Conservation (phyloP, 1,140 invertebrate species). For the Caenorhabditis briggsae region DNA sequence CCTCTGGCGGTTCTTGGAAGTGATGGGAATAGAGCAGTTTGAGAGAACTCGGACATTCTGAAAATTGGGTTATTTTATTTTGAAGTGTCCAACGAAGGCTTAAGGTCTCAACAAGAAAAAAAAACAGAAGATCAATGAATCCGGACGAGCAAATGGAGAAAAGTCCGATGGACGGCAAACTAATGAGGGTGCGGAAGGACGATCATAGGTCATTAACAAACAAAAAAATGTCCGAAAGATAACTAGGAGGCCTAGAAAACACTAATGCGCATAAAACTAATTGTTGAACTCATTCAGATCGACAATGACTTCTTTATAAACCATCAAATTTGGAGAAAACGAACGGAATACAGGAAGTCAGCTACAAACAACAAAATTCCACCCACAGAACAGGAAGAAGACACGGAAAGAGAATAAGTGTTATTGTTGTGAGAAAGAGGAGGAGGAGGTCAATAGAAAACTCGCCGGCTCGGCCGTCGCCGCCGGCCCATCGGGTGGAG, state of each 20-base stretch:
- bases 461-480: not conserved
- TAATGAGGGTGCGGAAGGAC: slow-evolving; percentile 26
- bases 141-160: not conserved
- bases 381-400: not conserved
- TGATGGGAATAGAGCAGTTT: slow-evolving; percentile 35
- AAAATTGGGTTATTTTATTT: not conserved
- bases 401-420: not conserved
- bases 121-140: slow-evolving; percentile 26
- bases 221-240: not conserved
- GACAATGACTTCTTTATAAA: too few species aligned
- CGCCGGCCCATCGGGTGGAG: slow-evolving; percentile 24
- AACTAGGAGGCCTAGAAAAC: not conserved
- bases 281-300: too few species aligned
- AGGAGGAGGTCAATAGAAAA: slow-evolving; percentile 48
- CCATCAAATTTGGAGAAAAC: too few species aligned
- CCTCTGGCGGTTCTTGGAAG: slow-evolving; percentile 30
- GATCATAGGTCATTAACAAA: slow-evolving; percentile 24
- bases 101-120: too few species aligned
- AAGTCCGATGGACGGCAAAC: not conserved
- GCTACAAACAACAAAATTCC: not conserved
- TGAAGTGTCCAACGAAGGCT: not conserved
- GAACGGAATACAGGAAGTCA: not conserved
- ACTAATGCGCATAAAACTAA: not conserved
- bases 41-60: slow-evolving; percentile 47
- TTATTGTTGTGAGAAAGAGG: slow-evolving; percentile 55